phyloP scores from a whole-genome alignment of 1,140 invertebrate genomes.

The Pogonomyrmex californicus region DNA sequence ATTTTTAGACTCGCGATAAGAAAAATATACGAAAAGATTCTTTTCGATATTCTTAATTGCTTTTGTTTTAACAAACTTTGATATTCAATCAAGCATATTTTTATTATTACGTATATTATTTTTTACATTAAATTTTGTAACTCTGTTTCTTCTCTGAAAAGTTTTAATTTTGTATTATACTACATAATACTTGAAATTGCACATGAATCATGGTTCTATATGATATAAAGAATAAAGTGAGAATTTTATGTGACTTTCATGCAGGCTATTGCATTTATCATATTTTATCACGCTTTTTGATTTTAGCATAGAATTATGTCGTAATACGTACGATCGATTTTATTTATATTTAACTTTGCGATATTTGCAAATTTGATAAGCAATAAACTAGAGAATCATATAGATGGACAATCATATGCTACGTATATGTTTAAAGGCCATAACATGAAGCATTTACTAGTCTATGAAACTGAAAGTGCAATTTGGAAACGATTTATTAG shows the following conservation, averaged over 20 bases:
- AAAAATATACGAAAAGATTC: constrained; percentile 28
- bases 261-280: neutral
- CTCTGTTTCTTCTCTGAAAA: neutral
- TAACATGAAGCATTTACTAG: constrained; percentile 38
- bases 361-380: constrained; percentile 28
- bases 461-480: constrained; percentile 38
- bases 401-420: neutral
- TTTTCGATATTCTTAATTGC: constrained; percentile 21
- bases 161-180: neutral
- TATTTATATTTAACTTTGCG: constrained; percentile 33
- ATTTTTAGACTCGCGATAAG: constrained; percentile 59
- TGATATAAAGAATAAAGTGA: neutral
- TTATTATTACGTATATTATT: neutral
- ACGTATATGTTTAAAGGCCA: constrained; percentile 19
- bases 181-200: neutral
- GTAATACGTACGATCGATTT: constrained; percentile 9
- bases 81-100: neutral
- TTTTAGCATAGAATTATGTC: constrained; percentile 37
- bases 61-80: constrained; percentile 3
- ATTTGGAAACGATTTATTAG: constrained; percentile 42
- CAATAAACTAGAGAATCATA: constrained; percentile 5
- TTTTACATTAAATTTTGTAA: neutral
- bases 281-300: constrained; percentile 35
- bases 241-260: constrained; percentile 37
- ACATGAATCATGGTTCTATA: constrained; percentile 12